Conservation (phyloP, 2,113 vertebrate species). For the Chitala chitala region DNA sequence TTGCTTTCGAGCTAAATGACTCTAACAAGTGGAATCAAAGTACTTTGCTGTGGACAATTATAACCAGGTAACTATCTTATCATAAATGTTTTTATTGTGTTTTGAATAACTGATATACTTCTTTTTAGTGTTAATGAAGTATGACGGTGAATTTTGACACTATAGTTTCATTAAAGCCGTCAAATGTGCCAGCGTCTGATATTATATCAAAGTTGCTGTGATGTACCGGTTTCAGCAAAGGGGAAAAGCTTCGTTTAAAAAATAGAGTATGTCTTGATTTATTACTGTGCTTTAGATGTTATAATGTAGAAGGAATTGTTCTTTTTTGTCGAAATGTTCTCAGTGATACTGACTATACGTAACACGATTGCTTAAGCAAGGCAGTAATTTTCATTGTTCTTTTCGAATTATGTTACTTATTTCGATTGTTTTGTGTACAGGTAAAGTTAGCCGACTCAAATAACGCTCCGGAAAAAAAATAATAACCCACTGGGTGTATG, state of each 20-base stretch:
- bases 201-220: background rate
- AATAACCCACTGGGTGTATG: no score
- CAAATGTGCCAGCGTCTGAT: background rate
- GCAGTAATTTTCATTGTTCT: no score
- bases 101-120: background rate
- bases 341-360: background rate
- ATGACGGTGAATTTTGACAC: background rate
- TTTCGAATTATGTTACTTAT: no score
- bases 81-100: background rate
- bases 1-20: constrained; percentile 49
- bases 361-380: background rate
- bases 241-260: background rate
- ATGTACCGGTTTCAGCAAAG: background rate
- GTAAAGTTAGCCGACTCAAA: no score
- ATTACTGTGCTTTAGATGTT: background rate
- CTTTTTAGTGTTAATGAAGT: background rate
- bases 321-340: background rate
- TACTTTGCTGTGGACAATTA: constrained; percentile 31
- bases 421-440: no score
- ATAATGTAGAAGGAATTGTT: background rate
- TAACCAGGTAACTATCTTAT: constrained; percentile 41
- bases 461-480: no score
- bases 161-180: background rate
- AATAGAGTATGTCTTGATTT: background rate
- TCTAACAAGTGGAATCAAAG: constrained; percentile 32